Evolutionary conservation across 2,113 vertebrate species (phyloP), one percentile per base, ranked within the genome.

Genomic region (Illadopsis cleaveri): DNA sequence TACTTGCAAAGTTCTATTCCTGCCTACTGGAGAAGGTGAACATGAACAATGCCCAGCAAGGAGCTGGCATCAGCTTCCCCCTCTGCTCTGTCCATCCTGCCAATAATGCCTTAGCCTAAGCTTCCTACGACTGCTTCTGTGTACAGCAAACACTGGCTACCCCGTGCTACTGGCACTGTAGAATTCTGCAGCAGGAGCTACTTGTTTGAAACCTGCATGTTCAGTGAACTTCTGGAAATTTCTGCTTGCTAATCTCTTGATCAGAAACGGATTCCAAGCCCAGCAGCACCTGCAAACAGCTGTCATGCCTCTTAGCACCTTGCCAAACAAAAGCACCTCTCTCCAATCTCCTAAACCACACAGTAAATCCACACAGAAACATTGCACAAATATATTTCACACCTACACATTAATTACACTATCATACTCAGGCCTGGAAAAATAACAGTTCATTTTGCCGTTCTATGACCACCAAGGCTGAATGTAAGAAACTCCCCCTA

Each of bases 111-210:
- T n/a, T 3, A 65, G 57, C 10, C 48, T 51, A 45, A 78, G 72
- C 20, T 53, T 58, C 47, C 61, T 21, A 58, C 21, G 16, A 6
- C 3, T 38, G 38, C 37, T 78, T 35, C 75, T 42, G 38, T 14
- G 33, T 9, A 35, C 38, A 50, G 61, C 73, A 35, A 48, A 58
- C 60, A 45, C 5, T 0, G 1, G 20, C 5, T 5, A 3, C 8
- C 19, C 33, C 0, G 0, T 10, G 20, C 28, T 10, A 50, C 9
- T 9, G 25, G 47, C 35, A 27, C 35, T 15, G 30, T 5, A 53
- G 38, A 66, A 44, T 6, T 38, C 31, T 33, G 69, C 45, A 27
- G 37, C 54, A 62, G 23, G 2, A 64, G 45, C 37, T n/a, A 6
- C 27, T 37, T 45, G 8, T 57, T 73, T 42, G 42, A 85, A 60